phyloP scores from a whole-genome alignment of 2,888 invertebrate species.

The Uropetala carovei region DNA sequence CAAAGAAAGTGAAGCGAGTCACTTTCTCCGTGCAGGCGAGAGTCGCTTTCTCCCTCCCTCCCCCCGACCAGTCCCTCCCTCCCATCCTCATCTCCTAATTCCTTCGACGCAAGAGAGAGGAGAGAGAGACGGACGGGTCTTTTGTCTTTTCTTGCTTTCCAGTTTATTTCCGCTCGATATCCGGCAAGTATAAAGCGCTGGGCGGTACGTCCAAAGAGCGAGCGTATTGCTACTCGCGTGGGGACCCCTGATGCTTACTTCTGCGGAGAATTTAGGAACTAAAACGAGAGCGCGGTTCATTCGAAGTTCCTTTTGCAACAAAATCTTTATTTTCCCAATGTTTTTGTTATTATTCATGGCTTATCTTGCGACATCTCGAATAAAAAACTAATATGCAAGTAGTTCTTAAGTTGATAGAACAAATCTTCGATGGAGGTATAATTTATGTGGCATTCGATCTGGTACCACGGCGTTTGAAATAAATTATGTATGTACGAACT shows the following conservation, averaged over 20 bases:
- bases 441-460: no score
- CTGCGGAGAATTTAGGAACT: background rate
- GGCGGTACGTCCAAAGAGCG: background rate
- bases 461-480: no score
- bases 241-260: background rate
- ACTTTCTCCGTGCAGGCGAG: background rate
- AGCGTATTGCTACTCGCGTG: background rate
- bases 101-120: background rate
- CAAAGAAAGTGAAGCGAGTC: background rate
- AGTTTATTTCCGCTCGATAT: constrained; percentile 63
- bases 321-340: no score
- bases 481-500: no score
- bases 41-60: background rate
- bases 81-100: background rate
- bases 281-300: background rate
- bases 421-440: no score
- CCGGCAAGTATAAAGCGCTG: constrained; percentile 40
- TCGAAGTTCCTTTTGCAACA: background rate
- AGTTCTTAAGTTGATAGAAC: no score
- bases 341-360: no score
- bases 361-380: no score
- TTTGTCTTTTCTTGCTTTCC: constrained; percentile 64
- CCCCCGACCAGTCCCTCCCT: background rate
- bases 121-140: background rate
- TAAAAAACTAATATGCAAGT: no score